Evolutionary conservation across 2,113 vertebrate genomes (phyloP).

Genomic region (Apteryx mantelli): DNA sequence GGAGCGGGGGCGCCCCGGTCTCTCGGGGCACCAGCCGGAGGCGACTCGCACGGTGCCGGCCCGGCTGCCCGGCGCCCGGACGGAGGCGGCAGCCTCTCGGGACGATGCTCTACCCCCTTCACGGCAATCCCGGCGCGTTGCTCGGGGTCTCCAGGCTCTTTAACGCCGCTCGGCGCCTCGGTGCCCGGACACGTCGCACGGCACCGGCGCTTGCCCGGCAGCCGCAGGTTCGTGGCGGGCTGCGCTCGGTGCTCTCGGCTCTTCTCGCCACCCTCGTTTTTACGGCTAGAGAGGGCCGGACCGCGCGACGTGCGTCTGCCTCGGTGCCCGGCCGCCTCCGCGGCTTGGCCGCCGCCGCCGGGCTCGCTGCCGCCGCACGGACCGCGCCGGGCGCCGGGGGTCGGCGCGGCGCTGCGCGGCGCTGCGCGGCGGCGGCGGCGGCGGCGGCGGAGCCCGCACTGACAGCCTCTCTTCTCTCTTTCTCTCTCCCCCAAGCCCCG

Average conservation of each 20-base stretch:
- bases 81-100: not conserved
- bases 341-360: not conserved
- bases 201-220: not conserved
- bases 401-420: too few species aligned
- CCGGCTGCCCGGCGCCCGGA: not conserved
- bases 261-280: not conserved
- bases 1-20: not conserved
- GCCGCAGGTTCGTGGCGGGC: not conserved
- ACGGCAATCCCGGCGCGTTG: too few species aligned
- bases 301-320: too few species aligned
- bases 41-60: too few species aligned
- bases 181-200: not conserved
- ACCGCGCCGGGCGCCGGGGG: too few species aligned
- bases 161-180: not conserved
- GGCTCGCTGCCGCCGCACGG: too few species aligned
- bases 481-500: constrained; percentile 76
- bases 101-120: not conserved
- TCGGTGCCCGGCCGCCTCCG: not conserved
- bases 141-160: not conserved
- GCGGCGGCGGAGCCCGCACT: not conserved
- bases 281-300: not conserved
- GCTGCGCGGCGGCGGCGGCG: too few species aligned
- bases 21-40: too few species aligned
- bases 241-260: not conserved
- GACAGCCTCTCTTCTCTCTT: constrained; percentile 48